Percentiles rank a stretch among this genome's conserved stretches.
Evolutionary conservation across 1,140 invertebrate species (phyloP).

Genomic region (Rhagoletis pomonella): DNA sequence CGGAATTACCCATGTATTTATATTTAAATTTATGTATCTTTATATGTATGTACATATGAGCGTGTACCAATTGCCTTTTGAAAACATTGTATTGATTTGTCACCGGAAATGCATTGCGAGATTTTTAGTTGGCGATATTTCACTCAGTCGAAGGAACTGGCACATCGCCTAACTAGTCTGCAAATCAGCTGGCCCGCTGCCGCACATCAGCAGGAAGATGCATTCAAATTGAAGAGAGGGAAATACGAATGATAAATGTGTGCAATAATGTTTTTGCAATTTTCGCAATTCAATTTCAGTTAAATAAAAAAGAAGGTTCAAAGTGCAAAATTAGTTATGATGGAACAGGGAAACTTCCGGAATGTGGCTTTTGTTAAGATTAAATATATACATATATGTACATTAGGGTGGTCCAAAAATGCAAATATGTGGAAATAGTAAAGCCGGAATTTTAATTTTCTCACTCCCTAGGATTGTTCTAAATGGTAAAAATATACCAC

Average conservation of each 20-base stretch:
- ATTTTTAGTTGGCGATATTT: not conserved
- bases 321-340: no score
- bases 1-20: no score
- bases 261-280: conserved; percentile 9
- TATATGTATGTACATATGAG: not conserved
- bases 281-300: conserved; percentile 4
- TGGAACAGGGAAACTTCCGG: no score
- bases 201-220: conserved; percentile 2
- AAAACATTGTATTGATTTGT: conserved; percentile 43
- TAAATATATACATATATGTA: no score
- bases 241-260: not conserved
- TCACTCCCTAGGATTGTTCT: no score
- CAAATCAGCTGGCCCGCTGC: conserved; percentile 5
- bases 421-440: no score
- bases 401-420: no score
- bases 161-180: not conserved
- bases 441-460: no score
- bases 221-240: conserved; percentile 22
- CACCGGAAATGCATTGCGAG: conserved; percentile 37
- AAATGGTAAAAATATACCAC: no score
- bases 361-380: no score
- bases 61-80: not conserved
- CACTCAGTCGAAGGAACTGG: conserved; percentile 1
- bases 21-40: not conserved
- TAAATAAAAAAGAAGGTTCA: no score